Evolutionary conservation across 2,888 invertebrate genomes (phyloP), one percentile per base, ranked within the genome.

Genomic region (Mayetiola destructor): DNA sequence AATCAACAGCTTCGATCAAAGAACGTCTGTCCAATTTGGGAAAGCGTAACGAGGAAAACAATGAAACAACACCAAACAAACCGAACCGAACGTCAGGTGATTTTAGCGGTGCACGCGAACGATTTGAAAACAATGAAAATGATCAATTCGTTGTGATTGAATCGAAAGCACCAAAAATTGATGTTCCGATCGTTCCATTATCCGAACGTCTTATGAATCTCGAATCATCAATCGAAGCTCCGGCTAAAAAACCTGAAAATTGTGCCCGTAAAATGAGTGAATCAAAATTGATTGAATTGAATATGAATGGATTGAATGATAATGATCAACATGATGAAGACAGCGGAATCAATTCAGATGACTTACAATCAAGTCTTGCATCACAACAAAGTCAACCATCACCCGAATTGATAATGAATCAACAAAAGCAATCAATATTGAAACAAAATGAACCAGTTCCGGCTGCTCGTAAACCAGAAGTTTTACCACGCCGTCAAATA

Each of bases 21-120:
- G 84, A 85, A 67, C 77, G 85, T 64, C 70, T 85, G 59, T 80
- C 81, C 64, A 80, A 77, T 65, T 75, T 85, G 66, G 84, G 83
- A 66, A 80, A 62, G 56, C 57, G 80, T 60, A 78, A 77, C 18
- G 79, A 77, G 66, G 80, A 80, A 63, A 71, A 69, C 20, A 65
- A 67, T 12, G 65, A 58, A 18, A 65, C 68, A 21, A 67, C 75
- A 56, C 76, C 75, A 62, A 75, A 73, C 62, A 72, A 73, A 61
- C 68, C 69, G 42, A 76, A 71, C 60, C 75, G 77, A 63, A 67
- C 80, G 39, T 77, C 81, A 8, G 74, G 77, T 35, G 83, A 82
- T 66, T 77, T 81, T 42, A 78, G 75, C 62, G 79, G 80, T 60
- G 74, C 82, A 42, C 79, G 80, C 63, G 80, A 82, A 62, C 77